Percentiles rank a stretch among this genome's conserved stretches.
These are phyloP conservation scores for Neomonachus schauinslandi DNA, from an alignment of 2,113 vertebrate species.

Conservation along the genomic window DNA sequence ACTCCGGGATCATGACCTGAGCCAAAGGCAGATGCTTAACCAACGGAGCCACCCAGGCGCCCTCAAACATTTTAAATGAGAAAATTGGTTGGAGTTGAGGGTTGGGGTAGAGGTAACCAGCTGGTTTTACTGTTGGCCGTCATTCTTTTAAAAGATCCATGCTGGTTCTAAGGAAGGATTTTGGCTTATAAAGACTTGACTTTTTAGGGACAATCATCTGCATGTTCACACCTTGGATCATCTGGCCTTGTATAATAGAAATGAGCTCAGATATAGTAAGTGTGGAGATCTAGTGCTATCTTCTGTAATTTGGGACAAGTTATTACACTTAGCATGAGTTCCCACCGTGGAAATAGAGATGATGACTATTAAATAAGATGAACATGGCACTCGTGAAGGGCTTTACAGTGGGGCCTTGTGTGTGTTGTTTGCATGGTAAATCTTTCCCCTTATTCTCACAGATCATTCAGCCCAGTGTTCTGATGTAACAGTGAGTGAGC, in stretches of 20 bases:
- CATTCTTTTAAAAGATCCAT: not conserved
- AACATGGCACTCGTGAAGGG: not conserved
- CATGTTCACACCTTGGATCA: not conserved
- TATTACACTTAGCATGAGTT: not conserved
- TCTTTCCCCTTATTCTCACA: not conserved
- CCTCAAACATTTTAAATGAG: constrained; percentile 31
- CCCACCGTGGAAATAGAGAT: not conserved
- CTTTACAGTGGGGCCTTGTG: not conserved
- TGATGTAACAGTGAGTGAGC: not conserved
- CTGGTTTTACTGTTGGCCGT: not conserved
- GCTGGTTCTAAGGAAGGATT: not conserved
- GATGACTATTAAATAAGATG: not conserved
- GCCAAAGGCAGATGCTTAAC: not conserved
- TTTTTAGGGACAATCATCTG: not conserved
- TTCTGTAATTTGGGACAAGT: not conserved
- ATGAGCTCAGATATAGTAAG: not conserved
- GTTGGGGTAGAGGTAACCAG: not conserved
- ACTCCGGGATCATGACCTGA: not conserved
- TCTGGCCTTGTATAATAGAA: not conserved
- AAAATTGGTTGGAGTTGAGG: not conserved
- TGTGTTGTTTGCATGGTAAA: not conserved
- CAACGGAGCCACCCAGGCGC: too few species aligned
- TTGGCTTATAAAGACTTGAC: not conserved
- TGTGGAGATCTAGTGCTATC: not conserved
- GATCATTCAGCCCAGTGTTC: not conserved